Conservation (phyloP, 30 jellyfish, hydroid and myxozoan species). For the Sanderia malayensis region DNA sequence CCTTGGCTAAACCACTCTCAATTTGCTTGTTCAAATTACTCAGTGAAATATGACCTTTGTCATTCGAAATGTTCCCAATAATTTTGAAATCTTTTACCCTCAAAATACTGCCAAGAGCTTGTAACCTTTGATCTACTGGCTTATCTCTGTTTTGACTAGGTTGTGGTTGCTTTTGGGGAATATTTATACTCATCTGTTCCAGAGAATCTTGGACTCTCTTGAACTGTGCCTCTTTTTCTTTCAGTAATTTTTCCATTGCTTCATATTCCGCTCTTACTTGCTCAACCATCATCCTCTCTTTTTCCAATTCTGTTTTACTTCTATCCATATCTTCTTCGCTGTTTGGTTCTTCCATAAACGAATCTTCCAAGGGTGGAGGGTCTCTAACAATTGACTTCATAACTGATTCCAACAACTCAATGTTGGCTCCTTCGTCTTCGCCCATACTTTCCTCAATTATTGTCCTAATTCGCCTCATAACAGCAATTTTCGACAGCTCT, state of each 20-base stretch:
- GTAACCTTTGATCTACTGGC: slow-evolving; percentile 29
- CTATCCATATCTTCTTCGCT: slow-evolving; percentile 6
- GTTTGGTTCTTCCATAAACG: slow-evolving; percentile 8
- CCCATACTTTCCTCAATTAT: slow-evolving; percentile 10
- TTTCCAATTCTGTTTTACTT: background rate
- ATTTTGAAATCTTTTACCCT: too few relatives aligned
- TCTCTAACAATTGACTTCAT: slow-evolving; percentile 9
- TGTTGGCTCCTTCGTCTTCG: slow-evolving; percentile 28
- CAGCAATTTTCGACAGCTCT: slow-evolving; percentile 23
- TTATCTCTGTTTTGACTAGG: slow-evolving; percentile 5
- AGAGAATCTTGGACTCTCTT: slow-evolving; percentile 47
- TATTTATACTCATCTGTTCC: slow-evolving; percentile 15
- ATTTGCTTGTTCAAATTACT: slow-evolving; percentile 42
- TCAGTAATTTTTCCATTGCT: slow-evolving; percentile 22
- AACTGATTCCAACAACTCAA: slow-evolving; percentile 16
- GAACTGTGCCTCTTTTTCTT: slow-evolving; percentile 31
- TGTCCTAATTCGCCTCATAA: slow-evolving; percentile 22
- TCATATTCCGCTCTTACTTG: slow-evolving; percentile 20
- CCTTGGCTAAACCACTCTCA: slow-evolving; percentile 39
- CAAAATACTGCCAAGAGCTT: slow-evolving; percentile 46
- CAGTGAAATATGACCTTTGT: slow-evolving; percentile 38
- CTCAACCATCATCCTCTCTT: slow-evolving; percentile 5
- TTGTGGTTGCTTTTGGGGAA: slow-evolving; percentile 22
- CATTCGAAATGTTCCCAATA: slow-evolving; percentile 39
- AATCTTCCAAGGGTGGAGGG: slow-evolving; percentile 26